Conservation (phyloP, 2,888 invertebrate genomes). For the Agonopterix alstromeriana region DNA sequence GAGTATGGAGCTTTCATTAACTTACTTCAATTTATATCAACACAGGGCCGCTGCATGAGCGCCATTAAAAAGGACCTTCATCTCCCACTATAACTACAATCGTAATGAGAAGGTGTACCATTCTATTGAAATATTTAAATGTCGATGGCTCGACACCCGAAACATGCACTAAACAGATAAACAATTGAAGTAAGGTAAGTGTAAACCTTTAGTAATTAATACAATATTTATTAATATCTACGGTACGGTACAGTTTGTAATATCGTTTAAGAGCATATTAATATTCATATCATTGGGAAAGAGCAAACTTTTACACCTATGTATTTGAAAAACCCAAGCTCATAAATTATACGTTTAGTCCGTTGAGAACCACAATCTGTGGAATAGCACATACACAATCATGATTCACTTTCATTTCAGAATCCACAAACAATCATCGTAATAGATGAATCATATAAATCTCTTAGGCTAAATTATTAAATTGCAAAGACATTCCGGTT, state of each 20-base stretch:
- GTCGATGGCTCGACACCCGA: no score
- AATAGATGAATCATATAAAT: constrained; percentile 9
- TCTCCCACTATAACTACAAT: no score
- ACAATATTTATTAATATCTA: constrained; percentile 44
- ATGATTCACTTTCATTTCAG: background rate
- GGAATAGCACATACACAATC: background rate
- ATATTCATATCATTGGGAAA: constrained; percentile 37
- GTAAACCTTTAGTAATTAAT: constrained; percentile 10
- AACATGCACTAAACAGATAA: background rate
- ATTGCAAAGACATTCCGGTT: constrained; percentile 42
- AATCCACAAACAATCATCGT: constrained; percentile 1
- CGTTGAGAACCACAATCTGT: background rate
- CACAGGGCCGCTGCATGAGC: background rate
- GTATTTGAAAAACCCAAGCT: constrained; percentile 39
- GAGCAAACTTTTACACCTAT: constrained; percentile 36
- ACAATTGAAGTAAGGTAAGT: background rate
- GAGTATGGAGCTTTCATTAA: constrained; percentile 35
- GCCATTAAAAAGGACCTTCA: no score
- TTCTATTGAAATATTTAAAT: no score
- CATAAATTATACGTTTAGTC: constrained; percentile 15
- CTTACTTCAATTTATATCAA: constrained; percentile 25
- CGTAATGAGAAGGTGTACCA: no score
- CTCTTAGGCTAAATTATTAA: constrained; percentile 19
- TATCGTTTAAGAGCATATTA: constrained; percentile 44
- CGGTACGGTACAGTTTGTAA: constrained; percentile 40